phyloP scores from a whole-genome alignment of 2,888 invertebrate species.

The Drosophila macrothrix region DNA sequence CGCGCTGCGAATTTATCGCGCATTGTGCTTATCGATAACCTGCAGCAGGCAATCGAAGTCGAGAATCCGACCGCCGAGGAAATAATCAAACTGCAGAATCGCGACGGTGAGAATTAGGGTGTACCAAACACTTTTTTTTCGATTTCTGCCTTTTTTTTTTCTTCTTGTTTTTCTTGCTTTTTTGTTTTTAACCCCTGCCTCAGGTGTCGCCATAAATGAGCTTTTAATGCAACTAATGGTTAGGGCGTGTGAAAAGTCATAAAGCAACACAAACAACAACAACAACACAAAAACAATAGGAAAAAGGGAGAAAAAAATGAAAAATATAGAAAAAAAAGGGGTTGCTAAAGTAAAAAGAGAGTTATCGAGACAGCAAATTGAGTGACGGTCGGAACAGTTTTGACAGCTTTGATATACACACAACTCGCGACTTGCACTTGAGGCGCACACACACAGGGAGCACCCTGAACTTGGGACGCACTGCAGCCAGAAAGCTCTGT shows the following conservation, averaged over 20 bases:
- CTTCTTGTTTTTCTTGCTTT: not conserved
- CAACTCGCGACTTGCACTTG: constrained; percentile 21
- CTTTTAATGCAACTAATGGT: constrained; percentile 68
- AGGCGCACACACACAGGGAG: not conserved
- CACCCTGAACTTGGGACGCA: constrained; percentile 37
- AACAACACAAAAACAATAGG: not conserved
- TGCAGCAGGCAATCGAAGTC: constrained; percentile 91
- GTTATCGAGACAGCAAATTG: constrained; percentile 38
- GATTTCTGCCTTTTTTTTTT: not conserved
- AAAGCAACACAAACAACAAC: constrained; percentile 59
- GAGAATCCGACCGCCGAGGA: constrained; percentile 91
- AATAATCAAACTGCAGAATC: constrained; percentile 89
- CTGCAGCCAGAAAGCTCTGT: constrained; percentile 11
- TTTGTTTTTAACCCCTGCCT: not conserved
- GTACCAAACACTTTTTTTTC: not conserved
- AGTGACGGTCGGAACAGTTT: constrained; percentile 36
- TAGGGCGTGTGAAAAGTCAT: constrained; percentile 75
- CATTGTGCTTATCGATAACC: constrained; percentile 90
- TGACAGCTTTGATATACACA: constrained; percentile 51
- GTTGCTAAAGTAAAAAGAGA: constrained; percentile 34
- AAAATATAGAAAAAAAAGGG: not conserved
- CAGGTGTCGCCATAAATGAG: constrained; percentile 74
- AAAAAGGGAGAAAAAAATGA: not conserved
- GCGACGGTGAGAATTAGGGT: constrained; percentile 87
- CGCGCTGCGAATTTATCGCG: constrained; percentile 88